phyloP scores from a whole-genome alignment of 2,888 invertebrate genomes.

The Volucella inflata region DNA sequence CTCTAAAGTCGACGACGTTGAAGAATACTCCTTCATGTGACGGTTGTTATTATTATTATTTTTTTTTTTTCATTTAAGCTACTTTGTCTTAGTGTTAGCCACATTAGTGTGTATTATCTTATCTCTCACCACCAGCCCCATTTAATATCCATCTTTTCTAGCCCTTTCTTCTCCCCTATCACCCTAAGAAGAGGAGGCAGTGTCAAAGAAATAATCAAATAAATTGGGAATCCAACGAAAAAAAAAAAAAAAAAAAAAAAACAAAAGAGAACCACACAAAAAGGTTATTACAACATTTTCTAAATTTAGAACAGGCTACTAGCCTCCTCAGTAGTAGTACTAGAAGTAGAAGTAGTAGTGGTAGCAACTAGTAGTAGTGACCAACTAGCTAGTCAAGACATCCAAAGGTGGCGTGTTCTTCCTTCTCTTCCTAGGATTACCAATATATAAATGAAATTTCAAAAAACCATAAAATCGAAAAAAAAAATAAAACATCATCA shows the following conservation, averaged over 20 bases:
- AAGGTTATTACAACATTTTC: conserved; percentile 69
- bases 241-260: conserved; percentile 31
- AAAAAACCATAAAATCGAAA: neutral
- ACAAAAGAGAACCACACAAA: conserved; percentile 49
- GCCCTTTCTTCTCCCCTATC: neutral
- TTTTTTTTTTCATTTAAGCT: conserved; percentile 31
- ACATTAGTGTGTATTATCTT: conserved; percentile 29
- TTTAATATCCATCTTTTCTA: too few relatives aligned
- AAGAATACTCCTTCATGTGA: conserved; percentile 36
- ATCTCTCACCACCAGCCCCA: conserved; percentile 5
- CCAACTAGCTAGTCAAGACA: neutral
- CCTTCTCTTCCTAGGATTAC: conserved; percentile 1
- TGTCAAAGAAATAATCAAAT: conserved; percentile 46
- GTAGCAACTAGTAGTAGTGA: conserved; percentile 1
- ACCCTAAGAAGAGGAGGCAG: conserved; percentile 38
- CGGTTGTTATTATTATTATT: conserved; percentile 42
- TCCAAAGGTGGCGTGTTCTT: conserved; percentile 49
- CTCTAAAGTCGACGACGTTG: too few relatives aligned
- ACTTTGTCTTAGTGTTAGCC: neutral
- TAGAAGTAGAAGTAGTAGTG: conserved; percentile 24
- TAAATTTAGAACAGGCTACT: conserved; percentile 59
- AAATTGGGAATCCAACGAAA: conserved; percentile 38
- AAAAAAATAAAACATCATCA: too few relatives aligned
- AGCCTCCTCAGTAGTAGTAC: conserved; percentile 13
- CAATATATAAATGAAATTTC: neutral